phyloP scores from a whole-genome alignment of 1,140 invertebrate genomes.

The Heterodera carotae region DNA sequence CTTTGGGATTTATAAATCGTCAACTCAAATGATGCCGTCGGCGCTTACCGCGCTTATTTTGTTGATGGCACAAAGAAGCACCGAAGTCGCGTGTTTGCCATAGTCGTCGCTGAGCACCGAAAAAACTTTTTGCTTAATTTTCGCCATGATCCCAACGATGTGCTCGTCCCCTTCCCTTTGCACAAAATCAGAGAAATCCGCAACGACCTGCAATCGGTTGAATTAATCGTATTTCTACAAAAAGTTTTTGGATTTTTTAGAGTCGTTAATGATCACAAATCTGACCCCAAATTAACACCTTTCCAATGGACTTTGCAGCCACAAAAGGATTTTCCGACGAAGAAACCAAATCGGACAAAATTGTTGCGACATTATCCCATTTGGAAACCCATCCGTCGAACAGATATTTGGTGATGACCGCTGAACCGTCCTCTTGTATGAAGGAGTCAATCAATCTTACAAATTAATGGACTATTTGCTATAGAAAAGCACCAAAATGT shows the following conservation, averaged over 20 bases:
- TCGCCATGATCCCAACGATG: constrained; percentile 13
- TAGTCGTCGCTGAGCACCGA: constrained; percentile 51
- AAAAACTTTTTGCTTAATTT: constrained; percentile 32
- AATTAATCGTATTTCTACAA: too few relatives aligned
- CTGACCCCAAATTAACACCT: constrained; percentile 26
- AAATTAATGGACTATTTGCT: not conserved
- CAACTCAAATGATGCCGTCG: not conserved
- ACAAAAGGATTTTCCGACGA: constrained; percentile 41
- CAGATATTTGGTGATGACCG: constrained; percentile 44
- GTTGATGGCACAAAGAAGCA: constrained; percentile 43
- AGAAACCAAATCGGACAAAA: constrained; percentile 41
- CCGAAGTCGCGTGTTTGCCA: constrained; percentile 52
- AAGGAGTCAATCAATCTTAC: constrained; percentile 46
- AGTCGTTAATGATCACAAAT: not conserved
- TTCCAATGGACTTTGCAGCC: constrained; percentile 48
- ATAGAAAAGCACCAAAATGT: not conserved
- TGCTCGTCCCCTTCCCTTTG: constrained; percentile 42
- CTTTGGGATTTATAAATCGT: constrained; percentile 32
- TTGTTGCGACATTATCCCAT: constrained; percentile 39
- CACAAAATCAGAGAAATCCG: constrained; percentile 49
- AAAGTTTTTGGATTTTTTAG: constrained; percentile 1
- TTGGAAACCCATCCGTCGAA: constrained; percentile 49
- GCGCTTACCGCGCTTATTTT: constrained; percentile 49
- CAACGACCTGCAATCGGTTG: constrained; percentile 48
- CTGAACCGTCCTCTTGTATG: constrained; percentile 46